These are phyloP conservation scores for Lagopus leucura DNA, from an alignment of 2,113 vertebrate species.

Conservation along the genomic window DNA sequence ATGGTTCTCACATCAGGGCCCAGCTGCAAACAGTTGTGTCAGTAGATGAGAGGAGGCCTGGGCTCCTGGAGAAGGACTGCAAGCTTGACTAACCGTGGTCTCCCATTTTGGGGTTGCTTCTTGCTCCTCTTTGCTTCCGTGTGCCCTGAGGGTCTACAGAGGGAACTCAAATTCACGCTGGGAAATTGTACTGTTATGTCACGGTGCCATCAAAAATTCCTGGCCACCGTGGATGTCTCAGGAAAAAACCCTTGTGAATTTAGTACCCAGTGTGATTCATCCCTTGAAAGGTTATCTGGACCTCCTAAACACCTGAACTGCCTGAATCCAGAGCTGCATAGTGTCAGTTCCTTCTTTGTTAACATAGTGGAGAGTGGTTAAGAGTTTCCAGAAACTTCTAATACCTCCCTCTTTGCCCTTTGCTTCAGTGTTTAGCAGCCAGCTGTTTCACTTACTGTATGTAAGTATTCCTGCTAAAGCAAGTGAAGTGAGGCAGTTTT, in stretches of 20 bases:
- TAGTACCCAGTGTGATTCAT: background rate
- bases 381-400: background rate
- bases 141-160: background rate
- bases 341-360: background rate
- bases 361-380: background rate
- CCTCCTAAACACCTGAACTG: background rate
- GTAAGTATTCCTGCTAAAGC: too few species aligned
- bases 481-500: background rate
- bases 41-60: background rate
- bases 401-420: background rate
- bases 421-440: background rate
- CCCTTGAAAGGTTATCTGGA: background rate
- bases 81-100: background rate
- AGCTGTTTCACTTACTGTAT: background rate
- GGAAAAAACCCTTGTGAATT: background rate
- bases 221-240: background rate
- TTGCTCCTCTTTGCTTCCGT: background rate
- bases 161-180: background rate
- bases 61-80: background rate
- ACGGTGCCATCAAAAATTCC: background rate
- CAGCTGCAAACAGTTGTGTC: background rate
- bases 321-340: background rate
- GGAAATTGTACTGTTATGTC: background rate
- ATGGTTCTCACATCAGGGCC: background rate
- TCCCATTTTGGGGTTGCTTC: fast-evolving